Evolutionary conservation across 2,888 invertebrate genomes (phyloP).

Genomic region (Elysia crispata): DNA sequence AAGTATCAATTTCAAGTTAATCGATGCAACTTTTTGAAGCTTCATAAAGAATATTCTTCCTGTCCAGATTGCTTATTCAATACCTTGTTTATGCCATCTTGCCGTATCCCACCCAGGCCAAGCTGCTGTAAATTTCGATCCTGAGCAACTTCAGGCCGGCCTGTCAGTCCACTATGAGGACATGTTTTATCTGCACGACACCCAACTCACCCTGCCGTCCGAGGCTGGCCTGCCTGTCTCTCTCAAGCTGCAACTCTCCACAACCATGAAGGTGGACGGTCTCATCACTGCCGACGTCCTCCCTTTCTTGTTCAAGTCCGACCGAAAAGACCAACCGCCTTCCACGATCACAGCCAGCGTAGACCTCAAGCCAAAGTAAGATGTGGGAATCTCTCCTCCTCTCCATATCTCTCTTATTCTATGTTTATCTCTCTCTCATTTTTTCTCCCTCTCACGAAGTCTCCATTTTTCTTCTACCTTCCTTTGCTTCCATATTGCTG

Average conservation of each 20-base stretch:
- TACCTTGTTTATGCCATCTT: too few species aligned
- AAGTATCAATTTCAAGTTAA: too few species aligned
- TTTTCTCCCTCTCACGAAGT: too few species aligned
- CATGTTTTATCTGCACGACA: constrained; percentile 44
- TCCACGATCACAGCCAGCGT: neutral
- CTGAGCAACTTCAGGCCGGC: constrained; percentile 30
- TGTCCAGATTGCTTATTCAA: too few species aligned
- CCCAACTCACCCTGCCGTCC: constrained; percentile 53
- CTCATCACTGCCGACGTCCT: constrained; percentile 29
- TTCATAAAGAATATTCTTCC: too few species aligned
- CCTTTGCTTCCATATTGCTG: too few species aligned
- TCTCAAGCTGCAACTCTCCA: constrained; percentile 50
- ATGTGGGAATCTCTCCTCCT: too few species aligned
- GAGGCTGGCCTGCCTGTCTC: constrained; percentile 61
- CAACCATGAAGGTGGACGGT: constrained; percentile 54
- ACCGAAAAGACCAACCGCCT: constrained; percentile 13
- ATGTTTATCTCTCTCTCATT: too few species aligned
- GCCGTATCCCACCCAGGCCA: constrained; percentile 35
- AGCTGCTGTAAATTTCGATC: constrained; percentile 26
- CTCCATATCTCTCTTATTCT: too few species aligned
- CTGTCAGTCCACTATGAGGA: constrained; percentile 48
- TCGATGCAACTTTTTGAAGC: too few species aligned
- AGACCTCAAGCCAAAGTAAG: constrained; percentile 30
- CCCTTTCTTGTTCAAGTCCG: constrained; percentile 45
- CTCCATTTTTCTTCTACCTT: too few species aligned